Evolutionary conservation across 2,888 invertebrate species (phyloP).

Genomic region (Cheilosia vulpina): DNA sequence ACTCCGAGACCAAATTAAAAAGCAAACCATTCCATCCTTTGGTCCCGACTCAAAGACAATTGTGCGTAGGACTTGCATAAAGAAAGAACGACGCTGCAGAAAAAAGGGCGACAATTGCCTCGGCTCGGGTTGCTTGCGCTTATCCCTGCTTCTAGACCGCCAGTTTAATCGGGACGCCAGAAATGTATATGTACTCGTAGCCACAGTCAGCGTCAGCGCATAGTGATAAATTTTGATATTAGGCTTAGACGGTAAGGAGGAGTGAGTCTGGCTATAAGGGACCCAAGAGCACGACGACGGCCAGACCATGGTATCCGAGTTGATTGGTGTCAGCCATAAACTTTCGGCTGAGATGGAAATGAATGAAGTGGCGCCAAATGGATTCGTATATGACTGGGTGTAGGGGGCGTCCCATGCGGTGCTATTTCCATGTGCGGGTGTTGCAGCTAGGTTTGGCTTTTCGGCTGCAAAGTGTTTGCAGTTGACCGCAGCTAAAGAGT

Average conservation of each 20-base stretch:
- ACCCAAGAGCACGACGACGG: conserved; percentile 22
- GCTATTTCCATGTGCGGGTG: conserved; percentile 73
- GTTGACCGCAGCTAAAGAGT: conserved; percentile 57
- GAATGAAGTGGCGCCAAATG: conserved; percentile 76
- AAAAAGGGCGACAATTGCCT: conserved; percentile 60
- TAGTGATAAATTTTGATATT: conserved; percentile 74
- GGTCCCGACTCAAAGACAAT: conserved; percentile 55
- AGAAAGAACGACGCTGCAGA: conserved; percentile 10
- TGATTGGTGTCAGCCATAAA: conserved; percentile 79
- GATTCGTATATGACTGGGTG: conserved; percentile 63
- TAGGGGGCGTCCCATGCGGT: conserved; percentile 67
- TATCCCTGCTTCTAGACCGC: conserved; percentile 52
- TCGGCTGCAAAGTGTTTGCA: conserved; percentile 47
- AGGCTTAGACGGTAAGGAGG: conserved; percentile 63
- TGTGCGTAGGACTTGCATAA: conserved; percentile 68
- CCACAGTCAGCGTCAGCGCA: conserved; percentile 35
- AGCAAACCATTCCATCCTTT: conserved; percentile 48
- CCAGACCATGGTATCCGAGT: conserved; percentile 76
- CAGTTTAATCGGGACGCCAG: conserved; percentile 54
- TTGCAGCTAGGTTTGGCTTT: conserved; percentile 21
- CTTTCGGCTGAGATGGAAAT: conserved; percentile 73
- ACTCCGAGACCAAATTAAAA: conserved; percentile 57
- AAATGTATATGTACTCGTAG: conserved; percentile 12
- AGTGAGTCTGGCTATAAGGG: conserved; percentile 45
- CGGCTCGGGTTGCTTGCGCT: conserved; percentile 51